These are phyloP conservation scores for Philereme vetulata DNA, from an alignment of 2,888 invertebrate species.

Conservation along the genomic window DNA sequence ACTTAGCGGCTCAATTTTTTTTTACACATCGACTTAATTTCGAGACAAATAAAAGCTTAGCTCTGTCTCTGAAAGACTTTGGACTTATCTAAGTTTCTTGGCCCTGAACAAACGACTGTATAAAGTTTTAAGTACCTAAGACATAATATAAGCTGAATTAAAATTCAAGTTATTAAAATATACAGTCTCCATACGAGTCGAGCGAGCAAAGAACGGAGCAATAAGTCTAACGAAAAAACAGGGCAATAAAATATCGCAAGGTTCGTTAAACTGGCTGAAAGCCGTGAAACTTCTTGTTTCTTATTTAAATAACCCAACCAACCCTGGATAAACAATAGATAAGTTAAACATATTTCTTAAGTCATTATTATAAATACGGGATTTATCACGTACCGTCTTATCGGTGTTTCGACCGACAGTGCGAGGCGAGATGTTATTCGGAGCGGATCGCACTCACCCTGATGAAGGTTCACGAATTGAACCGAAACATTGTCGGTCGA, in stretches of 20 bases:
- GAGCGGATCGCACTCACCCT: too few relatives aligned
- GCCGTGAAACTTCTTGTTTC: slow-evolving; percentile 44
- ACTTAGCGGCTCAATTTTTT: too few relatives aligned
- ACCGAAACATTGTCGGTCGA: too few relatives aligned
- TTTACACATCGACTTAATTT: too few relatives aligned
- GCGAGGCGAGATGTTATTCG: too few relatives aligned
- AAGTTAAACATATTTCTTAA: not conserved
- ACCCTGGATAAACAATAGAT: not conserved
- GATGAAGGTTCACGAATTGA: too few relatives aligned
- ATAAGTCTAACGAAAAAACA: slow-evolving; percentile 42
- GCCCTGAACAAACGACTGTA: not conserved
- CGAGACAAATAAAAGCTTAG: not conserved
- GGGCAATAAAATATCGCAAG: slow-evolving; percentile 40
- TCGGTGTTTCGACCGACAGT: too few relatives aligned
- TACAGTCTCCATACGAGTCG: not conserved
- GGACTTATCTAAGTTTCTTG: slow-evolving; percentile 4
- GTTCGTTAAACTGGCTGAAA: slow-evolving; percentile 49
- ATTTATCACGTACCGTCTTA: too few relatives aligned
- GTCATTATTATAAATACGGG: too few relatives aligned
- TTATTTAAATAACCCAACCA: slow-evolving; percentile 31
- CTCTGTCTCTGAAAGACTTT: slow-evolving; percentile 4
- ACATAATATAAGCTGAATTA: too few relatives aligned
- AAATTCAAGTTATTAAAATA: too few relatives aligned
- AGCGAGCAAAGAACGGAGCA: slow-evolving; percentile 34
- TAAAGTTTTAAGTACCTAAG: not conserved